Percentiles rank a stretch among this genome's conserved stretches.
Conservation (phyloP, 2,888 invertebrate genomes). For the Lysandra bellargus region DNA sequence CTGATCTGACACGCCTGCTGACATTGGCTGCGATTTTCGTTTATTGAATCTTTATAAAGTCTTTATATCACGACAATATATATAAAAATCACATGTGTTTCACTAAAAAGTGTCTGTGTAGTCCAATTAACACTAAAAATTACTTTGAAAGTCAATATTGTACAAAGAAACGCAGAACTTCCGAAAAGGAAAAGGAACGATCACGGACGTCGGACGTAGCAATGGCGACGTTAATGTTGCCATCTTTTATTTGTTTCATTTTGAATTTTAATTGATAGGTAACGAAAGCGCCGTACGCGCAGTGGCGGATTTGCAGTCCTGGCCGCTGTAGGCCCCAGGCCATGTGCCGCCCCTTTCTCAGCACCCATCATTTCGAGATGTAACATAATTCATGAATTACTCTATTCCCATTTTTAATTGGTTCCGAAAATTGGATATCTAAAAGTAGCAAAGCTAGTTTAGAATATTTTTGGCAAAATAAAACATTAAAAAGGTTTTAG, state of each 20-base stretch:
- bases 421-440: too few relatives aligned
- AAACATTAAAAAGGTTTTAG: too few relatives aligned
- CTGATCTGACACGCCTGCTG: conserved; percentile 95
- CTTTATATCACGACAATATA: conserved; percentile 69
- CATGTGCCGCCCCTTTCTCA: too few relatives aligned
- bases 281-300: too few relatives aligned
- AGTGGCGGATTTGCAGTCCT: too few relatives aligned
- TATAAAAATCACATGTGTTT: conserved; percentile 75
- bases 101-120: conserved; percentile 71
- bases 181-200: conserved; percentile 48
- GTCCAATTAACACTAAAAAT: conserved; percentile 64
- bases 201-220: conserved; percentile 62
- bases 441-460: too few relatives aligned
- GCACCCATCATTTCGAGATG: too few relatives aligned
- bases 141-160: conserved; percentile 63
- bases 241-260: conserved; percentile 16
- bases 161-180: conserved; percentile 63
- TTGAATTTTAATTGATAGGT: not conserved
- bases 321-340: too few relatives aligned
- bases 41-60: conserved; percentile 75
- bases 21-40: conserved; percentile 88
- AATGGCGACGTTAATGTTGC: conserved; percentile 61
- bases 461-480: too few relatives aligned
- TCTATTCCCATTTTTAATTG: too few relatives aligned
- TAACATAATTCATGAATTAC: too few relatives aligned